Percentiles rank a stretch among this genome's conserved stretches.
phyloP scores from a whole-genome alignment of 2,797 vertebrate species.

The Mormyrops attenuatus region DNA sequence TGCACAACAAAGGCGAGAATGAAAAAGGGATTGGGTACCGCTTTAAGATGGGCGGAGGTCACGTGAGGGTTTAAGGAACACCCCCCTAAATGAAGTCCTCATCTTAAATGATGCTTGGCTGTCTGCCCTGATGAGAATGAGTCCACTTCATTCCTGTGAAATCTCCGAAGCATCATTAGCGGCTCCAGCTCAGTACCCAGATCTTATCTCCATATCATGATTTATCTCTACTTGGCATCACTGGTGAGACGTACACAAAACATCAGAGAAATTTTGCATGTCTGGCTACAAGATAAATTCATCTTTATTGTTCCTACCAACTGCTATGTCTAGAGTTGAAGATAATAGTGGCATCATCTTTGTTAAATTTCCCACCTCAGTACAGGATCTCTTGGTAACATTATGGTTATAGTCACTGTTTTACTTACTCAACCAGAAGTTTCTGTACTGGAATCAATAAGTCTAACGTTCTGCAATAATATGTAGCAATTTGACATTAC shows the following conservation, averaged over 20 bases:
- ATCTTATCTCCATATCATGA: not conserved
- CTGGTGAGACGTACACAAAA: not conserved
- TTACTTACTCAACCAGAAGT: not conserved
- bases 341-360: not conserved
- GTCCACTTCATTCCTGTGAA: not conserved
- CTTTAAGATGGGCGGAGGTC: not conserved
- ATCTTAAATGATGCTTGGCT: not conserved
- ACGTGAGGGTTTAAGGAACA: not conserved
- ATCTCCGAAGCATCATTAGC: not conserved
- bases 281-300: not conserved
- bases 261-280: not conserved
- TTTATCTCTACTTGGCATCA: not conserved
- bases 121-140: not conserved
- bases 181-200: not conserved
- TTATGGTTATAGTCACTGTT: not conserved
- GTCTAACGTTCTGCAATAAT: not conserved
- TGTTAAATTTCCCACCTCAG: not conserved
- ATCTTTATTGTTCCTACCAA: conserved; percentile 5
- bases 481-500: not conserved
- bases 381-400: not conserved
- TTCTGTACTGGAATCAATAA: not conserved
- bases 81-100: not conserved
- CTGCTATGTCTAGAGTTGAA: not conserved
- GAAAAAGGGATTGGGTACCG: not conserved
- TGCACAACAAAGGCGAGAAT: not conserved